Evolutionary conservation across 2,888 invertebrate species (phyloP).

Genomic region (Mythimna impura): DNA sequence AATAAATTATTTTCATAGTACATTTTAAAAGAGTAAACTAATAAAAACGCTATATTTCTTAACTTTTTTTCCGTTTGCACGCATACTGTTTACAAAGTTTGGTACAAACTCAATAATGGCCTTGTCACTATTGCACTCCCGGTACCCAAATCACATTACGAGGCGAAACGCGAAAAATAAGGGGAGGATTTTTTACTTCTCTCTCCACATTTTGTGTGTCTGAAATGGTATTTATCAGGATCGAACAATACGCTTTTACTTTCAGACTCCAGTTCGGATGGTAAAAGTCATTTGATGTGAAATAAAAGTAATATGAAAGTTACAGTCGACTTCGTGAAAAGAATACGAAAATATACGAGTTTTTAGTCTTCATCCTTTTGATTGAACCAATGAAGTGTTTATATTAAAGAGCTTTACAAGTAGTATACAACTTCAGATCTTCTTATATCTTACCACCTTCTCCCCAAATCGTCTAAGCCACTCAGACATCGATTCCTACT

Average conservation of each 20-base stretch:
- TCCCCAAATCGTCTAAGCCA: conserved; percentile 5
- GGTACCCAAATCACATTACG: conserved; percentile 61
- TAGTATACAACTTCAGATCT: conserved; percentile 12
- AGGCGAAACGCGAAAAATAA: conserved; percentile 45
- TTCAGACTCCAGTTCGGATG: conserved; percentile 27
- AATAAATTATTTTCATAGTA: conserved; percentile 4
- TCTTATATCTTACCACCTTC: not conserved
- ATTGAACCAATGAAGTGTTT: conserved; percentile 20
- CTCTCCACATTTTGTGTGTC: conserved; percentile 37
- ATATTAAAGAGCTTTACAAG: conserved; percentile 11
- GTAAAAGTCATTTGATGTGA: conserved; percentile 42
- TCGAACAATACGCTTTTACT: conserved; percentile 40
- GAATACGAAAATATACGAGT: conserved; percentile 36
- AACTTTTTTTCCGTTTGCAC: conserved; percentile 47
- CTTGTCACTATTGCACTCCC: conserved; percentile 61
- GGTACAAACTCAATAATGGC: conserved; percentile 53
- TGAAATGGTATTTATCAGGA: conserved; percentile 48
- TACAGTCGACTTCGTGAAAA: conserved; percentile 10
- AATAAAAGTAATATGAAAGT: conserved; percentile 37
- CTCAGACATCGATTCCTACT: conserved; percentile 24
- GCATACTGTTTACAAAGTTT: conserved; percentile 56
- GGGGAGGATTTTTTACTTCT: conserved; percentile 25
- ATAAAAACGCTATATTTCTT: conserved; percentile 28
- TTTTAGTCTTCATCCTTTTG: conserved; percentile 16
- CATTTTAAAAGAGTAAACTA: conserved; percentile 32